phyloP scores from a whole-genome alignment of 2,113 vertebrate genomes.

The Callionymus lyra region DNA sequence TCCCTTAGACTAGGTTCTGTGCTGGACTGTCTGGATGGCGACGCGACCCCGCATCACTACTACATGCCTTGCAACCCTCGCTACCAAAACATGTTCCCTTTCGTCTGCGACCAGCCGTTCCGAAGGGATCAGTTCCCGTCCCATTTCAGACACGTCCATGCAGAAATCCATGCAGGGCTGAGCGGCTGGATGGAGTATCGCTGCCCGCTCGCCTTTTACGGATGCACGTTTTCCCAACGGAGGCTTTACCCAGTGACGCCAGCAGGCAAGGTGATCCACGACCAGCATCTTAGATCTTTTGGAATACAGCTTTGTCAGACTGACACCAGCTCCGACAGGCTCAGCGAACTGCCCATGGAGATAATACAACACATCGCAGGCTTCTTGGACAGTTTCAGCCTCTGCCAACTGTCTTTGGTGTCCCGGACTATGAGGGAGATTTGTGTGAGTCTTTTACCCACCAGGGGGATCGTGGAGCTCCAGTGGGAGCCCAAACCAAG shows the following conservation, averaged over 20 bases:
- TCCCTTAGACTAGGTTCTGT: slow-evolving; percentile 88
- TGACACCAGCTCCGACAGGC: slow-evolving; percentile 70
- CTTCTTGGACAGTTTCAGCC: slow-evolving; percentile 94
- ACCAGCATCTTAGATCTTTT: slow-evolving; percentile 84
- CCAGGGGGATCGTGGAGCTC: slow-evolving; percentile 89
- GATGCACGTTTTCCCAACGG: slow-evolving; percentile 92
- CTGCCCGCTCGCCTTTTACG: slow-evolving; percentile 94
- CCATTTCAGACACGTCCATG: slow-evolving; percentile 95
- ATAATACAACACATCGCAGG: slow-evolving; percentile 86
- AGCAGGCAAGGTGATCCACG: slow-evolving; percentile 85
- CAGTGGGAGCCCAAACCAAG: slow-evolving; percentile 81
- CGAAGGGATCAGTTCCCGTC: slow-evolving; percentile 93
- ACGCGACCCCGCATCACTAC: slow-evolving; percentile 39
- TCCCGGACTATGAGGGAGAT: slow-evolving; percentile 92
- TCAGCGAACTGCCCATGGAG: slow-evolving; percentile 87
- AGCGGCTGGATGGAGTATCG: slow-evolving; percentile 98
- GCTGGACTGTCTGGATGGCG: slow-evolving; percentile 76
- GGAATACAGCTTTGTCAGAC: slow-evolving; percentile 76
- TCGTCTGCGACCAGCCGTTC: slow-evolving; percentile 92
- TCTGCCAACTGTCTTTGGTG: slow-evolving; percentile 90
- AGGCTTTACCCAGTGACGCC: slow-evolving; percentile 82
- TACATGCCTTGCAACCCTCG: slow-evolving; percentile 46
- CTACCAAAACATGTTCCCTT: slow-evolving; percentile 83
- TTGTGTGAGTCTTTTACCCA: slow-evolving; percentile 88
- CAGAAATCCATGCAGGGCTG: slow-evolving; percentile 94